These are phyloP conservation scores for Abscondita cerata DNA, from an alignment of 2,888 invertebrate genomes.

Conservation along the genomic window DNA sequence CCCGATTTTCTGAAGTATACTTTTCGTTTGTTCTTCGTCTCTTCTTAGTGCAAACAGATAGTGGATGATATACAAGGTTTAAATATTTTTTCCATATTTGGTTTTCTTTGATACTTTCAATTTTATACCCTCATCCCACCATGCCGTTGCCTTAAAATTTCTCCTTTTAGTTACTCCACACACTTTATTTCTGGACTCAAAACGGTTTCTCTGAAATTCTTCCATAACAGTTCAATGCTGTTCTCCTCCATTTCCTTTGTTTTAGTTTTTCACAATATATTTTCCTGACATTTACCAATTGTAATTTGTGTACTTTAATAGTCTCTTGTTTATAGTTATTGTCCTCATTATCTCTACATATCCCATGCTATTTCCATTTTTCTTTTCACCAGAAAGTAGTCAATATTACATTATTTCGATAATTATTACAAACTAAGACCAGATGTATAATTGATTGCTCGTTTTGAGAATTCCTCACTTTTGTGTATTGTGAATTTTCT, in stretches of 20 bases:
- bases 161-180: background rate
- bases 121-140: background rate
- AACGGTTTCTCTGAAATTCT: background rate
- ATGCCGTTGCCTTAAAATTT: background rate
- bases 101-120: background rate
- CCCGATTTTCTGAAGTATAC: no score
- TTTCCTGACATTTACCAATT: background rate
- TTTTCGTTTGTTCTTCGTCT: no score
- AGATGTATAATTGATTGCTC: no score
- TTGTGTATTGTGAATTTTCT: background rate
- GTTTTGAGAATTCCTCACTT: background rate
- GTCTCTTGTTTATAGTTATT: background rate
- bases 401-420: background rate
- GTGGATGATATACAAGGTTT: no score
- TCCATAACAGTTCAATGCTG: background rate
- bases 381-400: background rate
- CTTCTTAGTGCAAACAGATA: no score
- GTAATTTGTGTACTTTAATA: slow-evolving; percentile 1
- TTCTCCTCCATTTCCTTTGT: background rate
- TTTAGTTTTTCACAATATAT: background rate
- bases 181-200: background rate
- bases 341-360: background rate
- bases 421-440: background rate
- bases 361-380: background rate
- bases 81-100: background rate